Evolutionary conservation across 2,888 invertebrate species (phyloP).

Genomic region (Blastobasis adustella): DNA sequence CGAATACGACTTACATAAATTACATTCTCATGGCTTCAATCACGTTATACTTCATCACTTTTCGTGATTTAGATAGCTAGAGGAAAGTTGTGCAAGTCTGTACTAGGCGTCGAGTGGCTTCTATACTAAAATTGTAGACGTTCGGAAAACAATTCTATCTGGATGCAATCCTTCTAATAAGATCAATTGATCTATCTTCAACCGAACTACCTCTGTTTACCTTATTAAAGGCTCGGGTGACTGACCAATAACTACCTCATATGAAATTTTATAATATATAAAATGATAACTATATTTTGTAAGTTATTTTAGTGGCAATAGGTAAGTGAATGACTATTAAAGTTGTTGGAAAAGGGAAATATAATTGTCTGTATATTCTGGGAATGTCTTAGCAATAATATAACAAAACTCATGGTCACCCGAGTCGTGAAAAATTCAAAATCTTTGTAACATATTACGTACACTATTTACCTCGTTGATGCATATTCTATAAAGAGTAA

Average conservation of each 20-base stretch:
- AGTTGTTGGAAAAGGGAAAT: neutral
- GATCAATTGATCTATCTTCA: slow-evolving; percentile 24
- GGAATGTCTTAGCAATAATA: slow-evolving; percentile 10
- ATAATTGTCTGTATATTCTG: slow-evolving; percentile 17
- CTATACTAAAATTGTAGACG: too few relatives aligned
- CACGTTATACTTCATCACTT: too few relatives aligned
- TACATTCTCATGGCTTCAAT: too few relatives aligned
- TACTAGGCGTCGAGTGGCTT: too few relatives aligned
- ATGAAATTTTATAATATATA: neutral
- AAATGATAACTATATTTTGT: neutral
- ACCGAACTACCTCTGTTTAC: slow-evolving; percentile 61
- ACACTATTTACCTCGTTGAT: slow-evolving; percentile 67
- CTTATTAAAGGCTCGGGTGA: slow-evolving; percentile 35
- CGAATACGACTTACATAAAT: too few relatives aligned
- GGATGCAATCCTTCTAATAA: neutral
- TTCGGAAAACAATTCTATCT: neutral
- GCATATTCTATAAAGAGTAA: slow-evolving; percentile 65
- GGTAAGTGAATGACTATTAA: neutral
- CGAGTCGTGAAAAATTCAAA: slow-evolving; percentile 25
- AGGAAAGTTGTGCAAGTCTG: too few relatives aligned
- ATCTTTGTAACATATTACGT: slow-evolving; percentile 43
- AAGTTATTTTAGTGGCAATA: slow-evolving; percentile 6
- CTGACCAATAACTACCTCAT: slow-evolving; percentile 11
- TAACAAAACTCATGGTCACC: slow-evolving; percentile 18
- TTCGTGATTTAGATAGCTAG: too few relatives aligned